Percentiles rank a stretch among this genome's conserved stretches.
These are phyloP conservation scores for Dasysyrphus albostriatus DNA, from an alignment of 2,888 invertebrate species.

Conservation along the genomic window DNA sequence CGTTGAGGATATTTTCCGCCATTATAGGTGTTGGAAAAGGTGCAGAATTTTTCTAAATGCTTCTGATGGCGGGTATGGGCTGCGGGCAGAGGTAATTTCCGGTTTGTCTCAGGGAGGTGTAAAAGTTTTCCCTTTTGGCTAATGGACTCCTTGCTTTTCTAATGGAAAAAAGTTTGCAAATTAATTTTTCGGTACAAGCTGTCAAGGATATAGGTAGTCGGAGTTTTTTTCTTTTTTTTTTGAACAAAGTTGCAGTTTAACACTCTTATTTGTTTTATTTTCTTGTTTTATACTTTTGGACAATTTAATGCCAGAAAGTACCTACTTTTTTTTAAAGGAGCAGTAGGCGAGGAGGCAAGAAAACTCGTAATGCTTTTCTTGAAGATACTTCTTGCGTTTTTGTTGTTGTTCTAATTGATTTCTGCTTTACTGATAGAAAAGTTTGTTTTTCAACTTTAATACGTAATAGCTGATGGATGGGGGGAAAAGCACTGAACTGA, in stretches of 20 bases:
- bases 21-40: slow-evolving; percentile 44
- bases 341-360: background rate
- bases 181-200: slow-evolving; percentile 64
- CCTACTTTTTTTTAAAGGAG: background rate
- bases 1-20: slow-evolving; percentile 1
- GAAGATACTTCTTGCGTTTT: slow-evolving; percentile 12
- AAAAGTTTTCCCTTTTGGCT: slow-evolving; percentile 64
- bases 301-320: slow-evolving; percentile 45
- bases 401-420: slow-evolving; percentile 43
- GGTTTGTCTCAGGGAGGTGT: slow-evolving; percentile 3
- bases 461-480: background rate
- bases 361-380: background rate
- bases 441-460: slow-evolving; percentile 11
- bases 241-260: slow-evolving; percentile 48
- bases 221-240: background rate
- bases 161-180: slow-evolving; percentile 71
- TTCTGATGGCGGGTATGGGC: background rate
- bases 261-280: slow-evolving; percentile 47
- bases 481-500: slow-evolving; percentile 7
- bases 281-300: slow-evolving; percentile 1
- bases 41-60: slow-evolving; percentile 29
- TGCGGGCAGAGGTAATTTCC: slow-evolving; percentile 25
- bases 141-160: slow-evolving; percentile 71
- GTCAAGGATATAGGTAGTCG: background rate
- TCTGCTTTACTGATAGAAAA: slow-evolving; percentile 3